Evolutionary conservation across 2,113 vertebrate genomes (phyloP).

Genomic region (Rhodinocichla rosea): DNA sequence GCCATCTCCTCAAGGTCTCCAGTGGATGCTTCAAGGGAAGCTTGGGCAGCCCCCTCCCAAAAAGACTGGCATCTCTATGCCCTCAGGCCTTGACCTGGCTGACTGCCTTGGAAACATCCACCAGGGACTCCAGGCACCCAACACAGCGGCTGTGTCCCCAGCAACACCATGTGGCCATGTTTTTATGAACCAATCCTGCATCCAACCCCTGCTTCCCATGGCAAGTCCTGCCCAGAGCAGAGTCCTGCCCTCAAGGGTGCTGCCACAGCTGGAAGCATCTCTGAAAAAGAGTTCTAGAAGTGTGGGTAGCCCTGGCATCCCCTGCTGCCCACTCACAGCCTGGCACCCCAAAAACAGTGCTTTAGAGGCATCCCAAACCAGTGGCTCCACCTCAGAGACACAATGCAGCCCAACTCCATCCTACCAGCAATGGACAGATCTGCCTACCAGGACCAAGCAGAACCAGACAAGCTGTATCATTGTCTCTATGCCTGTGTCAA

Average conservation of each 20-base stretch:
- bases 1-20: background rate
- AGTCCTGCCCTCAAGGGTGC: background rate
- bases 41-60: background rate
- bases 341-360: no score
- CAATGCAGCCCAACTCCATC: background rate
- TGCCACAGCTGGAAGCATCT: background rate
- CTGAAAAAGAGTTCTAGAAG: background rate
- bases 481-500: background rate
- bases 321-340: background rate
- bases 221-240: background rate
- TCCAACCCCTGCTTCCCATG: background rate
- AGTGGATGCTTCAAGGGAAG: background rate
- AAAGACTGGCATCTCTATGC: background rate
- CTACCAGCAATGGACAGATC: background rate
- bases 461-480: background rate
- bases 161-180: fast-evolving
- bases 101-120: background rate
- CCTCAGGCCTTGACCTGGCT: background rate
- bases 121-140: background rate
- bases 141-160: background rate
- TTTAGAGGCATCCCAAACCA: background rate
- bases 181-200: background rate
- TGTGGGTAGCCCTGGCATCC: fast-evolving
- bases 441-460: background rate
- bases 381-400: background rate